A percentile compares a stretch with the other conserved stretches of the same genome.
phyloP scores from a whole-genome alignment of 1,140 invertebrate species.

The Apis dorsata region DNA sequence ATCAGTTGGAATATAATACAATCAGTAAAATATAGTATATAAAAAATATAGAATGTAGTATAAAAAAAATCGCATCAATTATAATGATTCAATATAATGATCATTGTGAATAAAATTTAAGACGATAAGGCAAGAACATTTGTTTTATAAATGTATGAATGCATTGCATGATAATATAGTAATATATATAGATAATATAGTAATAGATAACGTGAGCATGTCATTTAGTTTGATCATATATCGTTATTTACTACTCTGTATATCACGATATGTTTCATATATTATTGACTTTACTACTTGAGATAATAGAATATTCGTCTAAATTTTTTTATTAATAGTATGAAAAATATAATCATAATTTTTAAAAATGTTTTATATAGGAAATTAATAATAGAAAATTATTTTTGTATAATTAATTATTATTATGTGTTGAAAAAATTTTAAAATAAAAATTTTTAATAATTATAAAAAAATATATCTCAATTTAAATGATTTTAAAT shows the following conservation, averaged over 20 bases:
- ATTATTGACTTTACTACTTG: constrained; percentile 22
- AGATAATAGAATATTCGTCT: not conserved
- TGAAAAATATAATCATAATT: not conserved
- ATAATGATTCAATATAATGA: not conserved
- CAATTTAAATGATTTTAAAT: too few relatives aligned
- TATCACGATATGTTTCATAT: not conserved
- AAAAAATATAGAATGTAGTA: not conserved
- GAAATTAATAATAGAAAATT: not conserved
- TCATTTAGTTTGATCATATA: constrained; percentile 24
- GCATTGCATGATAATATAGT: not conserved
- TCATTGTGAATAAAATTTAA: not conserved
- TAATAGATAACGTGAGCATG: not conserved
- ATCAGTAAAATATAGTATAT: too few relatives aligned
- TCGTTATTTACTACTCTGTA: constrained; percentile 36
- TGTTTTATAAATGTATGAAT: not conserved
- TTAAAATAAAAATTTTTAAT: too few relatives aligned
- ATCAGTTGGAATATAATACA: too few relatives aligned
- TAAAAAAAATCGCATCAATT: not conserved
- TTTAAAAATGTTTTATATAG: not conserved
- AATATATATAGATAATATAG: too few relatives aligned
- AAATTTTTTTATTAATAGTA: not conserved
- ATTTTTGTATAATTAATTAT: not conserved
- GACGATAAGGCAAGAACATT: not conserved
- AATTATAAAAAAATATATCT: too few relatives aligned
- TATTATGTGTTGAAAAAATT: not conserved